Percentiles rank a stretch among this genome's conserved stretches.
Evolutionary conservation across 2,113 vertebrate genomes (phyloP).

Genomic region (Mus pahari): DNA sequence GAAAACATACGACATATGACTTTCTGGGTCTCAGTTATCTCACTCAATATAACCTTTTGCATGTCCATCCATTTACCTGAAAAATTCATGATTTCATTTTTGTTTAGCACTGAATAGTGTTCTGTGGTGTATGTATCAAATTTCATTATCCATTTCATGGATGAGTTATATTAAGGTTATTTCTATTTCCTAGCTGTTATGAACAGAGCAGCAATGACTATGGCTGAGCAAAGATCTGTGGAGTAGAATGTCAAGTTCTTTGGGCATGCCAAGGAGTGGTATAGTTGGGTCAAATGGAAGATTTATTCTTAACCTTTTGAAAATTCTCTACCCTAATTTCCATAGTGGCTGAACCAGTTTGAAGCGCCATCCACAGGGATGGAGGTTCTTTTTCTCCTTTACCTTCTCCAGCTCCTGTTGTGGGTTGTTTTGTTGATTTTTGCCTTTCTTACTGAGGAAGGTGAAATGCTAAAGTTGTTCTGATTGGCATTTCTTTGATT

Average conservation of each 20-base stretch:
- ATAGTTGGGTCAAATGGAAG: neutral
- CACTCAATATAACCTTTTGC: neutral
- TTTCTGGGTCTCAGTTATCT: neutral
- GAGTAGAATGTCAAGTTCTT: neutral
- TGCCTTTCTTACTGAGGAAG: neutral
- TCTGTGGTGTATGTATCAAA: neutral
- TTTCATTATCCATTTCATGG: neutral
- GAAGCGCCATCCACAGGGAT: too few relatives aligned
- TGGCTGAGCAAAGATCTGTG: neutral
- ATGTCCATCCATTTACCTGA: neutral
- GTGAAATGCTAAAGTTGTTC: neutral
- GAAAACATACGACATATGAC: neutral
- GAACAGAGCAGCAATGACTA: neutral
- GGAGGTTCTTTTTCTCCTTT: neutral
- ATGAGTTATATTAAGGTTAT: neutral
- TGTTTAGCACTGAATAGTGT: neutral
- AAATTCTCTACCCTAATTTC: neutral
- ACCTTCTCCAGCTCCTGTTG: neutral
- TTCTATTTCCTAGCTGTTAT: neutral
- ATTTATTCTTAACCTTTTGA: neutral
- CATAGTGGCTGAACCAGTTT: neutral
- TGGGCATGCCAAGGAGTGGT: neutral
- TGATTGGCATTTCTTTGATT: neutral
- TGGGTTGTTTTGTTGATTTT: neutral
- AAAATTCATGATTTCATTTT: neutral